A percentile compares a stretch with the other conserved stretches of the same genome.
These are phyloP conservation scores for Protosalanx chinensis DNA, from an alignment of 2,797 vertebrate genomes.

Conservation along the genomic window DNA sequence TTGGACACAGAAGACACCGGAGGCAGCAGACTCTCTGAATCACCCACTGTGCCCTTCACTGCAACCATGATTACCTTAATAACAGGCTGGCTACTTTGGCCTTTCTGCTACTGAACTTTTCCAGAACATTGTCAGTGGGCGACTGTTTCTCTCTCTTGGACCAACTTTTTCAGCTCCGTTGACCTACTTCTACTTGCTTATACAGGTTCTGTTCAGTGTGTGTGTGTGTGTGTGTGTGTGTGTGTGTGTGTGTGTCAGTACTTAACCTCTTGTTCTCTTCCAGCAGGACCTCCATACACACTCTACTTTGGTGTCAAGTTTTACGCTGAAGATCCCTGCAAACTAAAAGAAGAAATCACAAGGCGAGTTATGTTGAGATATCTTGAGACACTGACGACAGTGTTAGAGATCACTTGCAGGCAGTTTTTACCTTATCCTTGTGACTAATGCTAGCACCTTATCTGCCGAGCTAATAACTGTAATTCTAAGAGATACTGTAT, in stretches of 20 bases:
- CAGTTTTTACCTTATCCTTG: constrained; percentile 12
- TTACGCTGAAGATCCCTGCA: constrained; percentile 85
- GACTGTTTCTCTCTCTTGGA: too few species aligned
- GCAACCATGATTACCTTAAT: neutral
- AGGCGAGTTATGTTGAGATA: constrained; percentile 44
- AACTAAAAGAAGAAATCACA: constrained; percentile 88
- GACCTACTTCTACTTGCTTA: neutral
- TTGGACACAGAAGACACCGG: neutral
- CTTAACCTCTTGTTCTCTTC: constrained; percentile 21
- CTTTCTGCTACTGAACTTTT: too few species aligned
- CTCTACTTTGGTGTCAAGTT: constrained; percentile 90
- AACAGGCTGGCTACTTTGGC: neutral
- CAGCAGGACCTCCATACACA: constrained; percentile 86
- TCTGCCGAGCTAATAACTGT: neutral
- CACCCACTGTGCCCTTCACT: neutral
- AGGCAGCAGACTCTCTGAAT: neutral
- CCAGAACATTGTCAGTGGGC: too few species aligned
- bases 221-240: constrained; percentile 10
- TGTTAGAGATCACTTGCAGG: neutral
- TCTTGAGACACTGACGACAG: neutral
- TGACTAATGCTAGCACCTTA: neutral
- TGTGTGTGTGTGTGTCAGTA: constrained; percentile 4
- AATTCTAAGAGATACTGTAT: constrained; percentile 18
- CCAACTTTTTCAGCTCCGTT: neutral
- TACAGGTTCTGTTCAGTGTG: neutral